Evolutionary conservation across 2,888 invertebrate species (phyloP), one percentile per base, ranked within the genome.

Genomic region (Lathronympha strigana): DNA sequence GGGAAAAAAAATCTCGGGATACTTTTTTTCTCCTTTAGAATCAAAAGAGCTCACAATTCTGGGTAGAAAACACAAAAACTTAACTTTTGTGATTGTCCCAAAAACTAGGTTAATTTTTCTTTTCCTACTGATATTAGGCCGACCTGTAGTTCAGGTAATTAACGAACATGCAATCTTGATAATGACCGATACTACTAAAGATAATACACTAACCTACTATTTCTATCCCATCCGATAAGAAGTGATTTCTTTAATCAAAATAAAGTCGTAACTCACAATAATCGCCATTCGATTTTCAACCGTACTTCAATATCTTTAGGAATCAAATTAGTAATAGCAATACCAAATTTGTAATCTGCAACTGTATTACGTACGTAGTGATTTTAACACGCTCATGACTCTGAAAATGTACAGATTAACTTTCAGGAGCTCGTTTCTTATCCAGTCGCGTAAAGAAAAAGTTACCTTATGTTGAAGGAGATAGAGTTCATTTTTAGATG

Each of bases 141-240:
- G 25, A 2, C n/a, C 28, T 17, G 17, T 40, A 21, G 28, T 47
- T 47, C 6, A 21, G 31, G 33, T 53, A 53, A 33, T 62, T 23
- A 60, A 36, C 9, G 17, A 15, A 51, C 21, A 15, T 13, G 8
- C 11, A 28, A 60, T 53, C 58, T 53, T 53, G 64, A 64, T 64
- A 64, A 64, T 64, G 58, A 64, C 64, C 58, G 64, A 64, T 64
- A 58, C 2, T 58, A 64, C 58, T n/a, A 40, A 36, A 28, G 31
- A 63, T 58, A 51, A 17, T 33, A n/a, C 43, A 31, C 43, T 64
- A 53, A 64, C 47, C 53, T 33, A 50, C 21, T 21, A 53, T 60
- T 64, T 53, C 25, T 25, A 60, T 64, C 45, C 19, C 17, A 25
- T 15, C 19, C 19, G 64, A 64, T 64, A 58, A 36, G 8, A 21